phyloP scores from a whole-genome alignment of 2,888 invertebrate species.

The Orchesella flavescens region DNA sequence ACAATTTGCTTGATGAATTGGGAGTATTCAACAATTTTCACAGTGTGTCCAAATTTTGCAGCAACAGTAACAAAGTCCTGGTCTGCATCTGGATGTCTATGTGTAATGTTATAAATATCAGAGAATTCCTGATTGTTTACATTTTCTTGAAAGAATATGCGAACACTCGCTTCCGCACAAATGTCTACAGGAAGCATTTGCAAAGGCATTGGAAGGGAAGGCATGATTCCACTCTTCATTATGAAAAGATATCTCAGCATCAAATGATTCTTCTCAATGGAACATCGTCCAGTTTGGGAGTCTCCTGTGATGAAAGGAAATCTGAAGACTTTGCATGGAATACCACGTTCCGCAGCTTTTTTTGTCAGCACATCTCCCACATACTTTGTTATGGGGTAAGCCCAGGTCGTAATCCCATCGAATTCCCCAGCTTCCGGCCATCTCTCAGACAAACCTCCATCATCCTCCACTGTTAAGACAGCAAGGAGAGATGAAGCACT shows the following conservation, averaged over 20 bases:
- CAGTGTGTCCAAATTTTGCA: too few relatives aligned
- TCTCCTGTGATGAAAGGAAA: slow-evolving; percentile 20
- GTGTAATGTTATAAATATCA: slow-evolving; percentile 12
- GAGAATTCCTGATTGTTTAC: too few relatives aligned
- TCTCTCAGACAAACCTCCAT: too few relatives aligned
- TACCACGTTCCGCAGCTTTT: slow-evolving; percentile 6
- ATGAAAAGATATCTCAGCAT: slow-evolving; percentile 44
- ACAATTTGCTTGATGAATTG: too few relatives aligned
- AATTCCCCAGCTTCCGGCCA: background rate
- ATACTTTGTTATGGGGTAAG: slow-evolving; percentile 33
- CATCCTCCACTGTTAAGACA: too few relatives aligned
- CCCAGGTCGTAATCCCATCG: background rate
- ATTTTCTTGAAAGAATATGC: too few relatives aligned
- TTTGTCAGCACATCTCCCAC: slow-evolving; percentile 5
- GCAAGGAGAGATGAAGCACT: background rate
- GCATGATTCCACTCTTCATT: slow-evolving; percentile 9
- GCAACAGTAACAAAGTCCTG: too few relatives aligned
- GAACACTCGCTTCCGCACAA: too few relatives aligned
- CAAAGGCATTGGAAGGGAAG: too few relatives aligned
- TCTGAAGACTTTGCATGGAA: slow-evolving; percentile 26
- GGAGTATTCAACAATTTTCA: slow-evolving; percentile 8
- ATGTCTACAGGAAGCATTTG: too few relatives aligned
- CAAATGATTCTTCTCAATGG: slow-evolving; percentile 2
- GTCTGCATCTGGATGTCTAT: background rate
- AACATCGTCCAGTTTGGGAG: background rate